These are phyloP conservation scores for Propithecus perrieri DNA, from an alignment of 2,797 vertebrate genomes.

Conservation along the genomic window DNA sequence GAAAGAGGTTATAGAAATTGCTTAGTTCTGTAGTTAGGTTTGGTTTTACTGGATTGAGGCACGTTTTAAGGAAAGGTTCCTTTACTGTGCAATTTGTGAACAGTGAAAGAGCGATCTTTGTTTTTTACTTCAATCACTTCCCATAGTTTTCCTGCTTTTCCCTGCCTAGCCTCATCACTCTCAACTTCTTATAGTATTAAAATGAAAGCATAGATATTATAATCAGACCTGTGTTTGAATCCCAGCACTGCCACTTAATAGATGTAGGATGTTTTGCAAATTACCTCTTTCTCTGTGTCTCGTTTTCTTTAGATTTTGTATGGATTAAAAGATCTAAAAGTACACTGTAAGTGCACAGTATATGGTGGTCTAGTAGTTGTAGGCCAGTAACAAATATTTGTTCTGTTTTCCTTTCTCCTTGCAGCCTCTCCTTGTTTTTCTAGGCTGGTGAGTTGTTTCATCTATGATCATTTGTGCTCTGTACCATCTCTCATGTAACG, in stretches of 20 bases:
- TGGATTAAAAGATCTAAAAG: background rate
- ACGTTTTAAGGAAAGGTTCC: slow-evolving; percentile 19
- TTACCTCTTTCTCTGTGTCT: background rate
- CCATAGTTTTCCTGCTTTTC: slow-evolving; percentile 40
- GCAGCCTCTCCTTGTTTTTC: background rate
- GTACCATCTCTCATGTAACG: background rate
- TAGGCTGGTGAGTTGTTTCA: background rate
- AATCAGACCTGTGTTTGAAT: slow-evolving; percentile 38
- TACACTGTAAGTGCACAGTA: background rate
- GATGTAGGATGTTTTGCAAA: background rate
- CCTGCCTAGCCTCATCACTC: background rate
- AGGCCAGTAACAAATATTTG: background rate
- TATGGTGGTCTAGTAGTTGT: background rate
- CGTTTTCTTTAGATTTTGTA: slow-evolving; percentile 19
- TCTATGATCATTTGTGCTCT: background rate
- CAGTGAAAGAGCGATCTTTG: background rate
- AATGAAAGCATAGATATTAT: slow-evolving; percentile 2
- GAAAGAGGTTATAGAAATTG: background rate
- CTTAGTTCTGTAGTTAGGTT: slow-evolving; percentile 18
- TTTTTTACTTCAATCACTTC: background rate
- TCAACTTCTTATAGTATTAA: slow-evolving; percentile 37
- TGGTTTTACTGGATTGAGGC: slow-evolving; percentile 14
- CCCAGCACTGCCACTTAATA: slow-evolving; percentile 1
- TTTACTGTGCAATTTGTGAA: background rate
- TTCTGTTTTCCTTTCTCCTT: slow-evolving; percentile 21